Evolutionary conservation across 2,888 invertebrate genomes (phyloP).

Genomic region (Drosophila stalkeri): DNA sequence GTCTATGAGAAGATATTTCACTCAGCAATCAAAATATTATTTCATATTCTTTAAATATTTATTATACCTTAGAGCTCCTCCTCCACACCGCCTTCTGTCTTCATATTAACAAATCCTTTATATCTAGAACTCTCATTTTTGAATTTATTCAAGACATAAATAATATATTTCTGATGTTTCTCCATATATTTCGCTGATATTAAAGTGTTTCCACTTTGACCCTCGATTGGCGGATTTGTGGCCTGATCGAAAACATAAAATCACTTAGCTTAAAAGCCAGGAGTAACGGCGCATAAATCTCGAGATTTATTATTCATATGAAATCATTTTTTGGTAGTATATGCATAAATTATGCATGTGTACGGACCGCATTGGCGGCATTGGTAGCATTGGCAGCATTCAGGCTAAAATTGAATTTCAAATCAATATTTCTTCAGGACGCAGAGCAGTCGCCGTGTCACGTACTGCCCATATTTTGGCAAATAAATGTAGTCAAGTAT

Average conservation of each 20-base stretch:
- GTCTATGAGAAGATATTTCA: no score
- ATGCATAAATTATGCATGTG: constrained; percentile 22
- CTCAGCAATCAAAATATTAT: no score
- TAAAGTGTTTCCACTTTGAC: constrained; percentile 20
- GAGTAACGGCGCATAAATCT: constrained; percentile 69
- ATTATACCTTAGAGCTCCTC: background rate
- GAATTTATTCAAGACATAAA: background rate
- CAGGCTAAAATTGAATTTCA: constrained; percentile 55
- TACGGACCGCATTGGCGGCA: constrained; percentile 9
- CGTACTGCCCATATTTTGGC: constrained; percentile 79
- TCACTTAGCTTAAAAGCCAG: constrained; percentile 77
- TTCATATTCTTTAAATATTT: background rate
- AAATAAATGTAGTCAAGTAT: constrained; percentile 82
- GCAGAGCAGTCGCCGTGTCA: constrained; percentile 35
- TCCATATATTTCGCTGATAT: constrained; percentile 1
- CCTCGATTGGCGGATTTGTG: constrained; percentile 27
- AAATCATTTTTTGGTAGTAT: constrained; percentile 58
- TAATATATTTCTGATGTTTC: background rate
- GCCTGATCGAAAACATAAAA: constrained; percentile 63
- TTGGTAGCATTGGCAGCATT: constrained; percentile 8
- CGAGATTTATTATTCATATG: constrained; percentile 79
- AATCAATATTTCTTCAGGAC: constrained; percentile 58
- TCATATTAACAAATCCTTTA: background rate
- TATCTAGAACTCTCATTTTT: background rate
- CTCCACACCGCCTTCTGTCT: no score